Evolutionary conservation across 2,113 vertebrate species (phyloP), one percentile per base, ranked within the genome.

Genomic region (Paradisaea rubra): DNA sequence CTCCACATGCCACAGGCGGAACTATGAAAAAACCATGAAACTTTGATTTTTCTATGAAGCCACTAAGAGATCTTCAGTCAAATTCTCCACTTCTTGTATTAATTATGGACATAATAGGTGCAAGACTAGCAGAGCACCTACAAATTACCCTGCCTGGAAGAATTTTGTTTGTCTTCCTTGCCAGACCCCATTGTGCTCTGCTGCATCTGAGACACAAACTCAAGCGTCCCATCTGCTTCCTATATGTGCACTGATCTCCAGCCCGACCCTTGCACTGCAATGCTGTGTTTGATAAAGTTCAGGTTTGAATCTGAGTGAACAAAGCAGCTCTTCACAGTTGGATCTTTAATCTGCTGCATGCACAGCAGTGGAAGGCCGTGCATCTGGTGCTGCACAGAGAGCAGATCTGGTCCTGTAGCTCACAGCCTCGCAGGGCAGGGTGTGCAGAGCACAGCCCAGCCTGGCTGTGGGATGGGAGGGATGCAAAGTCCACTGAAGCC

Each of bases 241-340:
- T 82, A 2, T 39, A 8, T 21, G 56, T 52, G 17, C 73, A 16
- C 35, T 25, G 45, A 39, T 72, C 81, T 53, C 44, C 79, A 16
- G 45, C 45, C 44, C 57, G 8, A 6, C 10, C 77, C 85, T 42
- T 2, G 0, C n/a, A 0, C n/a, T 53, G 72, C 74, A 64, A 0
- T 0, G 11, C 69, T 86, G 80, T 2, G 37, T 15, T 85, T 91
- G 86, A 85, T 94, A 18, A 77, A 57, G 54, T 79, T 94, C 94
- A 91, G 78, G 73, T 76, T 64, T 47, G 70, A 44, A 37, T 57
- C 42, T 25, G 22, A 28, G 54, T 10, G 73, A 82, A 39, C 0
- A 6, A 83, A 85, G 71, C 65, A 61, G 71, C 54, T 80, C 82
- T 13, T 85, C 28, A 5, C 65, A 57, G 69, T 37, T 45, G 80